Conservation (phyloP, 2,888 invertebrate species). For the Coenonympha arcania region DNA sequence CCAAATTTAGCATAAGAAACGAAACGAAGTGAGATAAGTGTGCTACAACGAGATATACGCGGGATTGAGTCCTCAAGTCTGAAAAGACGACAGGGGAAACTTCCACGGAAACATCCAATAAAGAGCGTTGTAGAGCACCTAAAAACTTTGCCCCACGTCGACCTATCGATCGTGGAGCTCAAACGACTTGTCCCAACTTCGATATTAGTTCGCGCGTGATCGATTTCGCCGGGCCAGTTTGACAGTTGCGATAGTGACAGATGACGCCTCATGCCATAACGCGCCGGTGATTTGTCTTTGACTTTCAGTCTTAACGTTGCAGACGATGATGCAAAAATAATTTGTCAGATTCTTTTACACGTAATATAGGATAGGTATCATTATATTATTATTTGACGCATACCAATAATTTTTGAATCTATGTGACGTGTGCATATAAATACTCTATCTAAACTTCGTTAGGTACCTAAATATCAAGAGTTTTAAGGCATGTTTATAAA, state of each 20-base stretch:
- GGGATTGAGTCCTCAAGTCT: conserved; percentile 40
- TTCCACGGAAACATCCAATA: conserved; percentile 64
- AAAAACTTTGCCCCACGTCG: conserved; percentile 45
- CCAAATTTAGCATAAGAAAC: neutral
- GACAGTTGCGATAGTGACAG: conserved; percentile 71
- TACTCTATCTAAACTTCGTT: too few species aligned
- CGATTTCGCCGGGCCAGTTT: conserved; percentile 65
- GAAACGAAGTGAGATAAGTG: conserved; percentile 16
- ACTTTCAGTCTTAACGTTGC: conserved; percentile 39
- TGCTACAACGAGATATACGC: conserved; percentile 39
- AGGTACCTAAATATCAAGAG: too few species aligned
- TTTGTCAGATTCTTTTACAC: neutral
- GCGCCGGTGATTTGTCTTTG: conserved; percentile 65
- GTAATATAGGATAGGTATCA: too few species aligned
- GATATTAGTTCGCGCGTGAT: conserved; percentile 72
- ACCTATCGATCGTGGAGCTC: conserved; percentile 33
- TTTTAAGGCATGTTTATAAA: too few species aligned
- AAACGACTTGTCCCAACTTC: conserved; percentile 50
- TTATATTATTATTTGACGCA: too few species aligned
- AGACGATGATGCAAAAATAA: neutral
- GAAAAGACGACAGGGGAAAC: conserved; percentile 53
- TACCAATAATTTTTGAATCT: too few species aligned
- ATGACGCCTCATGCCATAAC: conserved; percentile 65
- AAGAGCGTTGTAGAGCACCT: conserved; percentile 52
- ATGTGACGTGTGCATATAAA: too few species aligned